Evolutionary conservation across 1,140 invertebrate species (phyloP).

Genomic region (Hirudo medicinalis): DNA sequence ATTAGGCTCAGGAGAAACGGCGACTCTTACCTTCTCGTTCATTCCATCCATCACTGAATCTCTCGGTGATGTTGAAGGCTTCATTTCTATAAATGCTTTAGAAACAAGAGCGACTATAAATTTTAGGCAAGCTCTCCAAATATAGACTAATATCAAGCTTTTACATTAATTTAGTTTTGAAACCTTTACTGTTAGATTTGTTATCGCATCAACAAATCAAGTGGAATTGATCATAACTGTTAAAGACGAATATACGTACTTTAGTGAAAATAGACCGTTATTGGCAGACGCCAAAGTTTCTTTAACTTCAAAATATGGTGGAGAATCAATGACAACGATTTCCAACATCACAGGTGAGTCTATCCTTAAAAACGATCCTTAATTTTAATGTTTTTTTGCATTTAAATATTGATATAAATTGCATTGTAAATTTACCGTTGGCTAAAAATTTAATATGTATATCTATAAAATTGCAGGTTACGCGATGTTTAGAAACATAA

Average conservation of each 20-base stretch:
- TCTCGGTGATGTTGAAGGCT: slow-evolving; percentile 22
- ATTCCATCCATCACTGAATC: slow-evolving; percentile 3
- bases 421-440: no score
- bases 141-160: no score
- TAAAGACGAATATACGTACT: slow-evolving; percentile 28
- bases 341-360: slow-evolving; percentile 23
- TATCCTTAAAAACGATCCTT: no score
- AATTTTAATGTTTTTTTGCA: no score
- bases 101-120: slow-evolving; percentile 10
- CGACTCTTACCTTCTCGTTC: slow-evolving; percentile 17
- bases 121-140: background rate
- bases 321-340: slow-evolving; percentile 10
- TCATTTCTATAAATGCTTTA: slow-evolving; percentile 21
- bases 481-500: slow-evolving; percentile 24
- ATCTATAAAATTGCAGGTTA: slow-evolving; percentile 20
- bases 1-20: slow-evolving; percentile 19
- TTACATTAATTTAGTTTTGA: no score
- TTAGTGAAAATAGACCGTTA: slow-evolving; percentile 24
- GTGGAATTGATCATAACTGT: slow-evolving; percentile 25
- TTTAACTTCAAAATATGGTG: slow-evolving; percentile 18
- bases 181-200: slow-evolving; percentile 8
- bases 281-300: slow-evolving; percentile 23
- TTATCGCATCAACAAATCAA: slow-evolving; percentile 16
- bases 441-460: no score
- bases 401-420: no score